phyloP scores from a whole-genome alignment of 2,797 vertebrate species.

The Pipistrellus nathusii region DNA sequence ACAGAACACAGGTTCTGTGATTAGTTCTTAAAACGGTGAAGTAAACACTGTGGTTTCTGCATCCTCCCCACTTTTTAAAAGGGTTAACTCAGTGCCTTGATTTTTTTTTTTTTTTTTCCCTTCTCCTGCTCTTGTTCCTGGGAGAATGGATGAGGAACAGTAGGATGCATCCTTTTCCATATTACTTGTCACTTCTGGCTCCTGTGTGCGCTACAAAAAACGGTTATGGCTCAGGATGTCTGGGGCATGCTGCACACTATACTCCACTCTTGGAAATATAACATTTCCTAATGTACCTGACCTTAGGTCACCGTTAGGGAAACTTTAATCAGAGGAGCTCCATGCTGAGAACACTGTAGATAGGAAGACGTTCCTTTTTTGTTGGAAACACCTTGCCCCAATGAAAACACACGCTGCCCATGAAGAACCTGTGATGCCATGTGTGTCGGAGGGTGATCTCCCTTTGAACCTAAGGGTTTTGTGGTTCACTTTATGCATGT shows the following conservation, averaged over 20 bases:
- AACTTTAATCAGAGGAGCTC: background rate
- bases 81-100: background rate
- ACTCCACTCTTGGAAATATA: background rate
- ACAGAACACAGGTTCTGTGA: background rate
- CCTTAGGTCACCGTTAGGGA: background rate
- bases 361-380: background rate
- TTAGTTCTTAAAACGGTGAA: slow-evolving; percentile 20
- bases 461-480: slow-evolving; percentile 2
- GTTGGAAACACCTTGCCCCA: background rate
- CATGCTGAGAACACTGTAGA: background rate
- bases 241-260: background rate
- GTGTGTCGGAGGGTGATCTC: background rate
- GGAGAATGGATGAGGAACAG: background rate
- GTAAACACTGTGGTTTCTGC: background rate
- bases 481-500: background rate
- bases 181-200: background rate
- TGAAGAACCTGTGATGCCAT: background rate
- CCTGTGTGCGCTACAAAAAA: background rate
- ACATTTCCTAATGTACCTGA: background rate
- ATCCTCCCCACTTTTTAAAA: background rate
- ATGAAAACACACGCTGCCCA: background rate
- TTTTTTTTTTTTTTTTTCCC: no score
- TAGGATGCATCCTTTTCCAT: background rate
- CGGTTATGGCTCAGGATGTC: background rate
- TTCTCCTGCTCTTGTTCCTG: background rate